Percentiles rank a stretch among this genome's conserved stretches.
These are phyloP conservation scores for Gymnoscopelus braueri DNA, from an alignment of 2,797 vertebrate species.

Conservation along the genomic window DNA sequence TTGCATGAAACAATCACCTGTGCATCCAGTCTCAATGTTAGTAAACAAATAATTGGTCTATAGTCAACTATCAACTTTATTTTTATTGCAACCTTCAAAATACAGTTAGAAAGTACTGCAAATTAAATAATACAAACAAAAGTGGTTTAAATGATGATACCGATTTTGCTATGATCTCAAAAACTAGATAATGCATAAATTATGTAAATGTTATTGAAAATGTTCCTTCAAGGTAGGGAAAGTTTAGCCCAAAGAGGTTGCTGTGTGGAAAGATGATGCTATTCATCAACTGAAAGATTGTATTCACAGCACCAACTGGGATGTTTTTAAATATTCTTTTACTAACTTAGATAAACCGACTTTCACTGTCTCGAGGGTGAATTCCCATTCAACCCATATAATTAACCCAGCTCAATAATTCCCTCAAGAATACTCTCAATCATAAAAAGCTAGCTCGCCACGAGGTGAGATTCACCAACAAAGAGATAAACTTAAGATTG, in stretches of 20 bases:
- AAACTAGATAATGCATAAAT: too few species aligned
- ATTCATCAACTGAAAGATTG: not conserved
- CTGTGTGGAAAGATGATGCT: not conserved
- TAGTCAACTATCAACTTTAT: too few species aligned
- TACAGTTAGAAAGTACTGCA: too few species aligned
- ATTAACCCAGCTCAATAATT: not conserved
- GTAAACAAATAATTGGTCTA: too few species aligned
- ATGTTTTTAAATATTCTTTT: not conserved
- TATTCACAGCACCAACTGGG: not conserved
- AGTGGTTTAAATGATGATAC: too few species aligned
- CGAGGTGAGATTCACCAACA: conserved; percentile 3
- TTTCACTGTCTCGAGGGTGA: not conserved
- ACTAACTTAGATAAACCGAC: not conserved
- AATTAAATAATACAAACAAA: too few species aligned
- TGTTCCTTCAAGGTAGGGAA: not conserved
- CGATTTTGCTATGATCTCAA: too few species aligned
- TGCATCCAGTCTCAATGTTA: too few species aligned
- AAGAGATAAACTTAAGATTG: conserved; percentile 2
- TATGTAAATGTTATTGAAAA: too few species aligned
- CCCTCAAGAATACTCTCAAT: not conserved
- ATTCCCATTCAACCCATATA: not conserved
- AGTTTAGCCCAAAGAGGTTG: not conserved
- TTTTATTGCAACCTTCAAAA: too few species aligned
- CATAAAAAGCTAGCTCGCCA: conserved; percentile 6
- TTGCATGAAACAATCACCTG: too few species aligned